Conservation (phyloP, 1,140 invertebrate species). For the Triops longicaudatus region DNA sequence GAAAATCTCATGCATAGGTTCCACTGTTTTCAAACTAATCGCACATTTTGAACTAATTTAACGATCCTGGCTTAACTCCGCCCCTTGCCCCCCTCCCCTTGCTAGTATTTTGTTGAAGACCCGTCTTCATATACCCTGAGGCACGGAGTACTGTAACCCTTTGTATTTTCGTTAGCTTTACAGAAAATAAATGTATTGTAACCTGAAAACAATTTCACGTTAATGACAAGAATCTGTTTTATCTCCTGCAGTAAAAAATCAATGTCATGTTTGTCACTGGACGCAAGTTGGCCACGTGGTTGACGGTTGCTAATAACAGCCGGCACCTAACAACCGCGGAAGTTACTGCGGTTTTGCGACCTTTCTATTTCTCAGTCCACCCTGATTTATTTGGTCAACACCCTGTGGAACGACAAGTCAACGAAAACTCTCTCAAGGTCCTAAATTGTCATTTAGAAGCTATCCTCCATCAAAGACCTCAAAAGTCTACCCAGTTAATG, state of each 20-base stretch:
- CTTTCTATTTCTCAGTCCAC: conserved; percentile 91
- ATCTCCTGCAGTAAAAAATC: background rate
- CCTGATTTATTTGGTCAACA: conserved; percentile 87
- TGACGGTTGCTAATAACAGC: background rate
- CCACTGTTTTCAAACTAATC: too few relatives aligned
- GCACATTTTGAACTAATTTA: too few relatives aligned
- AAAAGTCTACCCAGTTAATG: conserved; percentile 51
- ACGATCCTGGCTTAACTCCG: too few relatives aligned
- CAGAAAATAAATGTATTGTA: too few relatives aligned
- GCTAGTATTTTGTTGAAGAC: too few relatives aligned
- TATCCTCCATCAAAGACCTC: conserved; percentile 52
- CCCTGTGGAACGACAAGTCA: conserved; percentile 78
- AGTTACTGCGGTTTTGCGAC: conserved; percentile 76
- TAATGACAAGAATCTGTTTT: background rate
- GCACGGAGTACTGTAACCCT: too few relatives aligned
- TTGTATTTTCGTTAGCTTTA: too few relatives aligned
- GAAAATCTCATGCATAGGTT: too few relatives aligned
- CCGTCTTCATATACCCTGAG: too few relatives aligned
- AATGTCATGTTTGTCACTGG: background rate
- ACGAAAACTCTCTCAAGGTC: conserved; percentile 82
- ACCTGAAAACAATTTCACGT: too few relatives aligned
- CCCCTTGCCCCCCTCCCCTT: too few relatives aligned
- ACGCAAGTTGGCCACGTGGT: background rate
- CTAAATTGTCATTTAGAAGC: conserved; percentile 73
- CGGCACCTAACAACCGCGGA: conserved; percentile 56